Evolutionary conservation across 2,797 vertebrate species (phyloP).

Genomic region (Semotilus atromaculatus): DNA sequence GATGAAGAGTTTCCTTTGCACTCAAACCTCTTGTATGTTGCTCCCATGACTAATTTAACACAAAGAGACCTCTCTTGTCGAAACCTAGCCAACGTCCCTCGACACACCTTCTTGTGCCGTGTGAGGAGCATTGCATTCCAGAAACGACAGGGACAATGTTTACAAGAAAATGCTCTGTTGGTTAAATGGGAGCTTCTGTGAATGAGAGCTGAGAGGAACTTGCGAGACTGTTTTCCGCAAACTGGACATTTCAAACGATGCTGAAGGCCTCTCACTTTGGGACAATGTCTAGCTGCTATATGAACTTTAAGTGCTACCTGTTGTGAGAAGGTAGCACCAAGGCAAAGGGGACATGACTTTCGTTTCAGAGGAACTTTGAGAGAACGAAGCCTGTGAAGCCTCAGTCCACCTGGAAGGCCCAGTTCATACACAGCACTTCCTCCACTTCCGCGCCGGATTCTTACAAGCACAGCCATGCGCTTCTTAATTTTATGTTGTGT

Average conservation of each 20-base stretch:
- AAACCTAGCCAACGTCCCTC: conserved; percentile 75
- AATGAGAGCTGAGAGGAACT: conserved; percentile 78
- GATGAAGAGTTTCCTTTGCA: conserved; percentile 72
- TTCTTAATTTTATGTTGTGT: conserved; percentile 73
- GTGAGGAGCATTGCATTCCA: conserved; percentile 81
- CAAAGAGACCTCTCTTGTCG: conserved; percentile 70
- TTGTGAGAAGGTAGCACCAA: conserved; percentile 79
- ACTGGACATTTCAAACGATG: conserved; percentile 79
- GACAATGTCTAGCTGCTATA: conserved; percentile 81
- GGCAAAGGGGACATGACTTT: conserved; percentile 81
- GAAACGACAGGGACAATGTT: conserved; percentile 78
- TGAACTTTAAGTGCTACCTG: conserved; percentile 82
- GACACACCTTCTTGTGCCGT: conserved; percentile 81
- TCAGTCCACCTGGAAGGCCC: conserved; percentile 76
- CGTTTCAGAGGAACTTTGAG: conserved; percentile 81
- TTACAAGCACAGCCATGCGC: conserved; percentile 78
- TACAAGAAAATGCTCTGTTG: conserved; percentile 82
- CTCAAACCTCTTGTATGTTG: conserved; percentile 71
- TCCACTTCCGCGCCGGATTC: conserved; percentile 76
- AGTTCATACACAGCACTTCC: conserved; percentile 79
- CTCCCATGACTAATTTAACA: conserved; percentile 74
- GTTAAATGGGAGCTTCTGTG: conserved; percentile 81
- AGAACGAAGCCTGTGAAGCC: conserved; percentile 77
- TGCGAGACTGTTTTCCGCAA: conserved; percentile 82
- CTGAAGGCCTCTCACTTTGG: conserved; percentile 71